phyloP scores from a whole-genome alignment of 1,140 invertebrate species.

The Helicorthomorpha holstii region DNA sequence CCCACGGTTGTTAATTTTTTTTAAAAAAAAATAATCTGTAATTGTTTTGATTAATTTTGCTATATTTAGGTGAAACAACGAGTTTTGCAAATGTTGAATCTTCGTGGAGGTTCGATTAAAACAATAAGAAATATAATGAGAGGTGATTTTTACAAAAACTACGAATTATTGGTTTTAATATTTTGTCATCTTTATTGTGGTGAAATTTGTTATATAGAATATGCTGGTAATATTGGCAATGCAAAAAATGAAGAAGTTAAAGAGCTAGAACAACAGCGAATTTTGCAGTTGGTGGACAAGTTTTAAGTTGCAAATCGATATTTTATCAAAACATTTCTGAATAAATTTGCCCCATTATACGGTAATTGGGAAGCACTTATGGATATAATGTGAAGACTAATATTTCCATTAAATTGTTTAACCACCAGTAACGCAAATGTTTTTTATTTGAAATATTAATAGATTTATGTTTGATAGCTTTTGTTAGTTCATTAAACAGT shows the following conservation, averaged over 20 bases:
- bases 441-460: no score
- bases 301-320: no score
- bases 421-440: no score
- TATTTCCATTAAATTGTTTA: no score
- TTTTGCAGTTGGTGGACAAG: conserved; percentile 81
- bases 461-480: no score
- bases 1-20: conserved; percentile 34
- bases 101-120: conserved; percentile 76
- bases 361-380: no score
- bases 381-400: no score
- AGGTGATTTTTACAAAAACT: conserved; percentile 38
- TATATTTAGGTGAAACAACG: conserved; percentile 47
- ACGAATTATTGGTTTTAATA: no score
- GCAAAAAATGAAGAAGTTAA: conserved; percentile 62
- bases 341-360: no score
- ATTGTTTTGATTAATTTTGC: background rate
- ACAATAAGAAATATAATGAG: conserved; percentile 89
- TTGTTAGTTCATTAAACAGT: no score
- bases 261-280: conserved; percentile 76
- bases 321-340: no score
- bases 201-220: conserved; percentile 43
- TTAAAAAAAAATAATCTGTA: background rate
- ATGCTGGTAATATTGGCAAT: conserved; percentile 86
- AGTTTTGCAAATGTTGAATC: conserved; percentile 71
- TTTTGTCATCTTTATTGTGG: no score